Conservation (phyloP, 2,888 invertebrate species). For the Dynastes hyllus region DNA sequence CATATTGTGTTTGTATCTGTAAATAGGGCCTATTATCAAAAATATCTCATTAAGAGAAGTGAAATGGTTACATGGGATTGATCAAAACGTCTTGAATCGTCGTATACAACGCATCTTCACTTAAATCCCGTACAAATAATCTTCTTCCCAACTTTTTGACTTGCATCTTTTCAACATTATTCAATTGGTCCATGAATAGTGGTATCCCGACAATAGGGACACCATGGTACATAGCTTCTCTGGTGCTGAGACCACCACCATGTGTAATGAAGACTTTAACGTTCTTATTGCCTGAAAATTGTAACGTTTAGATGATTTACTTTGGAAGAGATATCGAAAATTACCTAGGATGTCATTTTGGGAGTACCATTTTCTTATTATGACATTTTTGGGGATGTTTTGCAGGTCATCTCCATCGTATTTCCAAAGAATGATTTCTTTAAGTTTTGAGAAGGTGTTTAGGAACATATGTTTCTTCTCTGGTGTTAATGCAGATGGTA, state of each 20-base stretch:
- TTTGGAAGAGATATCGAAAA: neutral
- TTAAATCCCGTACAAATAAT: neutral
- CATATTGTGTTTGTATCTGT: conserved; percentile 57
- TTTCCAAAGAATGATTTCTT: conserved; percentile 61
- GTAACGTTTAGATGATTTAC: neutral
- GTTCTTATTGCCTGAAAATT: conserved; percentile 18
- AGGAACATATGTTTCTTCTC: conserved; percentile 59
- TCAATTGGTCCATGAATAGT: conserved; percentile 12
- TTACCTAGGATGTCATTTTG: conserved; percentile 66
- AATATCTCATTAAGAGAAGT: neutral
- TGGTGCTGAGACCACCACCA: conserved; percentile 2
- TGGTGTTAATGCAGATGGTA: conserved; percentile 59
- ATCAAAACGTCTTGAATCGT: conserved; percentile 2
- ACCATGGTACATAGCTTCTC: conserved; percentile 31
- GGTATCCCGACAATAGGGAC: conserved; percentile 21
- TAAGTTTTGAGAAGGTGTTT: conserved; percentile 56
- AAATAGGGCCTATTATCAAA: conserved; percentile 22
- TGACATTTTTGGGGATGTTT: conserved; percentile 65
- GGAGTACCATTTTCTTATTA: conserved; percentile 66
- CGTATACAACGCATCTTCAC: conserved; percentile 1
- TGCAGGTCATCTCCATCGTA: conserved; percentile 61
- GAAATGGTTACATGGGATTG: conserved; percentile 22
- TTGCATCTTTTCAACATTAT: conserved; percentile 12
- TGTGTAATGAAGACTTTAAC: conserved; percentile 24
- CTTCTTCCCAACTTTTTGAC: conserved; percentile 1